Evolutionary conservation across 1,140 invertebrate species (phyloP), one percentile per base, ranked within the genome.

Genomic region (Brachionus rubens): DNA sequence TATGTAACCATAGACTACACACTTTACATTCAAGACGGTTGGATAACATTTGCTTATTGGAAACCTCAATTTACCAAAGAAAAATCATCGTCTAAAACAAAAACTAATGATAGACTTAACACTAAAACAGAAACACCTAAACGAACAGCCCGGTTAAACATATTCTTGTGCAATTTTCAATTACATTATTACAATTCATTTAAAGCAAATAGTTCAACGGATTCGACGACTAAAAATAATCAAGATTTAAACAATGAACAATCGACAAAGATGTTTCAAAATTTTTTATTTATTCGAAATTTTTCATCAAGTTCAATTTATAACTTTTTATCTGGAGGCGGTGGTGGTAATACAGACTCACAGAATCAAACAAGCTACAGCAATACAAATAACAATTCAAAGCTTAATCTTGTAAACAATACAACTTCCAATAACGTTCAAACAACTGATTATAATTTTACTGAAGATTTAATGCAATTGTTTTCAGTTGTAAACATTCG

Each of bases 31-130:
- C 94, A 98, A 86, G 95, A 98, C 88, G 96, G 95, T 5, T 98
- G 93, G 88, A 87, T 96, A 65, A 95, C 96, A 86, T 97, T 98
- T 86, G 88, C 93, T 77, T 98, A 94, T 92, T 98, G 94, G 94
- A 87, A 83, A 78, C 91, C 91, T 52, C 96, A 96, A 84, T 90
- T 94, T 77, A 92, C 92, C 48, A 95, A 94, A 87, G 91, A 94
- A 91, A 95, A 47, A 91, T 91, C 76, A 92, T 36, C 33, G 33
- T 5, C 4, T 9, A 92, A 93, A 80, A 26, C n/a, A 21, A 68
- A 65, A 68, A 30, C 19, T 4, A 16, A 54, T 50, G 56, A 70
- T 21, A 16, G 26, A 26, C 14, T 52, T 2, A 24, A 50, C 19
- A 19, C 14, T 2, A 26, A 33, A 19, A 19, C n/a, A 16, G 30